Base-by-base conservation (phyloP, 1,140 invertebrate genomes). In the Drosophila tani region DNA sequence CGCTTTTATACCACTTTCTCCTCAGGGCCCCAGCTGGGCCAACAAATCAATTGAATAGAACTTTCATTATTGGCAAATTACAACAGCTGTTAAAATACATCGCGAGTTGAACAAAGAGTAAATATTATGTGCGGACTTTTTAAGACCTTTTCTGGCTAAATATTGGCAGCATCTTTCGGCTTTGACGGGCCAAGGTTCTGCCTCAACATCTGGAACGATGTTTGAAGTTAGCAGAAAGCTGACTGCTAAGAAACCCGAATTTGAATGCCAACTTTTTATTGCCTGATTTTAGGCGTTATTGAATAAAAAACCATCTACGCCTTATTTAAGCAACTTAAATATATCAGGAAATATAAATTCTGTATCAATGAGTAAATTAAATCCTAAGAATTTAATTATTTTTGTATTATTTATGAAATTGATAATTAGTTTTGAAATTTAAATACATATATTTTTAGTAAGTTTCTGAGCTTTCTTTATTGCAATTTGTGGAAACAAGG, bases 21-120 rank as follows among this genome's bases (percentile, higher is more conserved):
- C 32, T 41, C 14, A 5, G 0, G 9, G 4, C 24, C 19, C 17
- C 66, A 71, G 41, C 66, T 71, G 69, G 5, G 43, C 50, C 45
- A 71, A 71, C 45, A 70, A 71, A 43, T 70, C 45, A 27, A 71
- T 58, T 41, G 43, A 70, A 70, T 45, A 19, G 19, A 64, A 43
- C 14, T 17, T 66, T n/a, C 9, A n/a, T 12, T 53, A 53, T 69
- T 53, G 40, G 29, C 67, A 4, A 53, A 53, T 43, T 35, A 27
- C 24, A 40, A 21, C 67, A 69, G 62, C 47, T 69, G 67, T 27
- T 29, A 6, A 49, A 68, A 68, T 46, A 68, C 5, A 15, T 56
- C 32, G 17, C 35, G 6, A 21, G 6, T 50, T 14, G 17, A 2
- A 60, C 45, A 43, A 27, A 58, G 38, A 19, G 45, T n/a, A 49